These are phyloP conservation scores for Ceryle rudis DNA, from an alignment of 2,797 vertebrate species.

Conservation along the genomic window DNA sequence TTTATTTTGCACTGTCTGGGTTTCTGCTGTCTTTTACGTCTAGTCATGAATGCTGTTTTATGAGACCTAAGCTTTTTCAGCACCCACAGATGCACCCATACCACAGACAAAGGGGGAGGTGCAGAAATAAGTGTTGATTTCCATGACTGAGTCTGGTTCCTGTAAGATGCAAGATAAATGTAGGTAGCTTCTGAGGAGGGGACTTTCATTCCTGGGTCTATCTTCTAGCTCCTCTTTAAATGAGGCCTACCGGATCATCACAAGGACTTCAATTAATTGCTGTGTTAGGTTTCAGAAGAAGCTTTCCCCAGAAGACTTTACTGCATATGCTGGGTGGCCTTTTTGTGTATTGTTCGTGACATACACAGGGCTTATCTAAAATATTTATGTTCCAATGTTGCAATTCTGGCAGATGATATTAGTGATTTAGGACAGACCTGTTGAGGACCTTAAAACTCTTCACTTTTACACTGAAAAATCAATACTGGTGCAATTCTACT, in stretches of 20 bases:
- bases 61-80: not conserved
- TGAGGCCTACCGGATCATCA: not conserved
- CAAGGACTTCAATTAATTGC: not conserved
- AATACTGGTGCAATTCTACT: not conserved
- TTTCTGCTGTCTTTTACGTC: not conserved
- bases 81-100: not conserved
- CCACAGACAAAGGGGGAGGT: not conserved
- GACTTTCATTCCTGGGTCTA: not conserved
- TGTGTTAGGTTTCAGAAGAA: not conserved
- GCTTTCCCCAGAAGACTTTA: not conserved
- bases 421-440: slow-evolving; percentile 43
- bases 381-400: not conserved
- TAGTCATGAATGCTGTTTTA: not conserved
- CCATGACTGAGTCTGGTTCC: not conserved
- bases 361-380: not conserved
- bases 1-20: not conserved
- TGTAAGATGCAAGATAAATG: not conserved
- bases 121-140: not conserved
- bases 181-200: not conserved
- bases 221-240: not conserved
- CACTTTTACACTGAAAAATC: slow-evolving; percentile 50
- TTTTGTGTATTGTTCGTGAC: not conserved
- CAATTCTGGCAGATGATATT: slow-evolving; percentile 47
- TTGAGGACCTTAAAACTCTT: slow-evolving; percentile 8
- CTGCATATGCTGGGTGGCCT: not conserved